Base-by-base conservation (phyloP, 2,888 invertebrate species). In the Meiosimyza platycephala region DNA sequence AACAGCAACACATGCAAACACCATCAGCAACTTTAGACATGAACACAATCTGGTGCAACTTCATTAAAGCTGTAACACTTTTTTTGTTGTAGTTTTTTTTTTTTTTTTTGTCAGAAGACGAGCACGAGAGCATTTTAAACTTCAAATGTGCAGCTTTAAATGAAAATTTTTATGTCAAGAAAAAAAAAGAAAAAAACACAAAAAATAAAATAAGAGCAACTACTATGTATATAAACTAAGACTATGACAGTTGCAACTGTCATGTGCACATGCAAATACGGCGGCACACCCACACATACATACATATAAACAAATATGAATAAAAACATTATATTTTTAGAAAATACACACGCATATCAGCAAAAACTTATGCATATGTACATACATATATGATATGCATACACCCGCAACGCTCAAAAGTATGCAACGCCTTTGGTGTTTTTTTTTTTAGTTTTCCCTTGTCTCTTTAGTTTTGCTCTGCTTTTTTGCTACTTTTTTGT, bases 361-460 rank as follows among this genome's bases (percentile, higher is more conserved):
- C 51, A 73, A 33, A 48, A 60, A 70, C 72, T 63, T 57, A 13
- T 59, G 60, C 69, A 54, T 18, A 7, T 1, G 60, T 48, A 72
- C 62, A 69, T 51, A 40, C 59, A 59, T 76, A 9, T 2, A 40
- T 40, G 40, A 40, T 40, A 40, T 40, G 9, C 9, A 40, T 40
- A 40, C 40, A 40, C 40, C 40, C 40, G 2, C 40, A 40, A 40
- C 40, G 40, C 40, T 40, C 40, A 40, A 40, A 40, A 40, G 9
- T 40, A 40, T 40, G 40, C 40, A 40, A 40, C 40, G 40, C 40
- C 40, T 40, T 40, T 40, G 9, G 40, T 40, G 40, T 40, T 40
- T 40, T 40, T 40, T 40, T 40, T 40, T 40, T 3, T 40, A 3
- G 4, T 40, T 40, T 40, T 28, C 28, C 28, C 28, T 40, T 40